Percentiles rank a stretch among this genome's conserved stretches.
Conservation (phyloP, 2,113 vertebrate species). For the Sinocyclocheilus maitianheensis region DNA sequence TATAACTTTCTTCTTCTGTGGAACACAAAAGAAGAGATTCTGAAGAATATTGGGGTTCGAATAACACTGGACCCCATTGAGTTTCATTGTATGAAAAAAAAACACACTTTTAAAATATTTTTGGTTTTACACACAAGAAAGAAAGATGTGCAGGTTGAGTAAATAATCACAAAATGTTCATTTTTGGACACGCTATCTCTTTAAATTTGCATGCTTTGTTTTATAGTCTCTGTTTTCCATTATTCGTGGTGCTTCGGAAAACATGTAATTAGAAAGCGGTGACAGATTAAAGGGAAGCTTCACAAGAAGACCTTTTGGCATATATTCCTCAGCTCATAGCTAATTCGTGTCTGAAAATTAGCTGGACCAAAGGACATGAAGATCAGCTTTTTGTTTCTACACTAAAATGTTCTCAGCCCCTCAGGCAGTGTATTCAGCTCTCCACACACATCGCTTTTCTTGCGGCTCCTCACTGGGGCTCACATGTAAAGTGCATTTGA, state of each 20-base stretch:
- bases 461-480: constrained; percentile 63
- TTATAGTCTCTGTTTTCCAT: background rate
- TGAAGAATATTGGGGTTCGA: background rate
- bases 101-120: background rate
- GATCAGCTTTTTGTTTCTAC: constrained; percentile 62
- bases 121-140: background rate
- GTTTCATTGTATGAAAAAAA: background rate
- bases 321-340: constrained; percentile 52
- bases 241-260: background rate
- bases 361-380: background rate
- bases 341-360: background rate
- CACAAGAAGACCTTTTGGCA: constrained; percentile 6
- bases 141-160: background rate
- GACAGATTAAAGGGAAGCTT: constrained; percentile 22
- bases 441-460: constrained; percentile 71
- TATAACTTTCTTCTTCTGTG: background rate
- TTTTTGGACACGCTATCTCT: background rate
- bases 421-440: constrained; percentile 71
- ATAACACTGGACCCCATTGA: background rate
- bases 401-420: constrained; percentile 68
- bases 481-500: constrained; percentile 66
- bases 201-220: background rate
- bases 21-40: background rate
- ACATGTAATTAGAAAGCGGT: constrained; percentile 1
- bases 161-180: background rate